Evolutionary conservation across 2,888 invertebrate genomes (phyloP), one percentile per base, ranked within the genome.

Genomic region (Cosmorhoe ocellata): DNA sequence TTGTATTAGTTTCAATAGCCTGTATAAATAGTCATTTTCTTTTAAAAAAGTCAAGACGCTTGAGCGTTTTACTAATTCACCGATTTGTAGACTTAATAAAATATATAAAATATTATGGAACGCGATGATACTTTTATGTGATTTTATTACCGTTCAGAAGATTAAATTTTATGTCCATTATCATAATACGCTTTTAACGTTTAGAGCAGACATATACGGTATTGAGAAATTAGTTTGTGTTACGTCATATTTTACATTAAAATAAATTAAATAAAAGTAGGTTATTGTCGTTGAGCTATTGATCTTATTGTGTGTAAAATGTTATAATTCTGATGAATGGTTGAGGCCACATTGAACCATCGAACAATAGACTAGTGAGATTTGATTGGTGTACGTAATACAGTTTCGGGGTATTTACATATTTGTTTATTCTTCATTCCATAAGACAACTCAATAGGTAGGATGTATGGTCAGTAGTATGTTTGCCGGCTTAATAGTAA

Each of bases 71-170:
- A 24, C 49, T 63, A 64, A 72, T 68, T 58, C 36, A 38, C 43
- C 56, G 58, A 67, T 72, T 50, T 52, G 41, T 58, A 64, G 6
- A 56, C 55, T 51, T 50, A 58, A 56, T 38, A 50, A 51, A 59
- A 51, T 13, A 45, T 44, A 45, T 57, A 51, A 57, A 59, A 56
- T 56, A 57, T 57, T 39, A 46, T 39, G 44, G 31, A 52, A 39
- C 11, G 45, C 51, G 53, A 47, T 47, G 49, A 61, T 41, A 50
- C 52, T 60, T 64, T 65, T 59, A 59, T 63, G 42, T 47, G 41
- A 34, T 58, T 63, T 49, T 42, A 61, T 64, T 56, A 49, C 50
- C 44, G 42, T 61, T 61, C 61, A 59, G 45, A 45, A 56, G 50
- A 50, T 56, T 53, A 42, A 44, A 47, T 41, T 53, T 47, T 60